phyloP scores from a whole-genome alignment of 1,140 invertebrate species.

The Mylabris phalerata region DNA sequence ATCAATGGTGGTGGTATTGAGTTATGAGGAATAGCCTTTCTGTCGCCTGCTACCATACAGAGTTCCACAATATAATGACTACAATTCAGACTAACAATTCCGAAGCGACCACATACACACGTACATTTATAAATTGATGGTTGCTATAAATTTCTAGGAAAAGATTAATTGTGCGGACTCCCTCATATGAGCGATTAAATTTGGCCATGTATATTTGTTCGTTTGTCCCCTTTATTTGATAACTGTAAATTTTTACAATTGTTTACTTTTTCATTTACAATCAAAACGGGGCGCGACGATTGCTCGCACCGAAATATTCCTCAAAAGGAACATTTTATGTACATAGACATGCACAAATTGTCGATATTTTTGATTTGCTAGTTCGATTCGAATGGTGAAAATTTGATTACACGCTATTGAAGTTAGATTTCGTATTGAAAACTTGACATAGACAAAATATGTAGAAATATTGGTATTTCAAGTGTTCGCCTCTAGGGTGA shows the following conservation, averaged over 20 bases:
- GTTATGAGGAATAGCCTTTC: constrained; percentile 8
- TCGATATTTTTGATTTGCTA: no score
- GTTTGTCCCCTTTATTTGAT: no score
- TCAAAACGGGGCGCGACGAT: background rate
- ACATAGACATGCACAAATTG: no score
- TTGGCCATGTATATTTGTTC: constrained; percentile 14
- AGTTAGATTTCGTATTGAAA: no score
- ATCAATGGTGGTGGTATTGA: background rate
- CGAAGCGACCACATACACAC: constrained; percentile 4
- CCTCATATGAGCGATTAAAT: constrained; percentile 24
- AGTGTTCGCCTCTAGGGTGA: no score
- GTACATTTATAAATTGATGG: constrained; percentile 6
- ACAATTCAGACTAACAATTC: constrained; percentile 19
- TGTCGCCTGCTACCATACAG: background rate
- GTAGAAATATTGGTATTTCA: no score
- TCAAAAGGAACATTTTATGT: no score
- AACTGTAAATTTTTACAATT: constrained; percentile 16
- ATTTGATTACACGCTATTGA: no score
- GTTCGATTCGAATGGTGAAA: no score
- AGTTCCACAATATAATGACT: constrained; percentile 17
- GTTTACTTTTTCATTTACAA: constrained; percentile 27
- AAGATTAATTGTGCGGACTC: constrained; percentile 22
- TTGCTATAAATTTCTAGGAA: constrained; percentile 18
- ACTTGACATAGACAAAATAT: no score
- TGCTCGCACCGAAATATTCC: no score